Percentiles rank a stretch among this genome's conserved stretches.
phyloP scores from a whole-genome alignment of 2,888 invertebrate genomes.

The Drosophila meridionalis region DNA sequence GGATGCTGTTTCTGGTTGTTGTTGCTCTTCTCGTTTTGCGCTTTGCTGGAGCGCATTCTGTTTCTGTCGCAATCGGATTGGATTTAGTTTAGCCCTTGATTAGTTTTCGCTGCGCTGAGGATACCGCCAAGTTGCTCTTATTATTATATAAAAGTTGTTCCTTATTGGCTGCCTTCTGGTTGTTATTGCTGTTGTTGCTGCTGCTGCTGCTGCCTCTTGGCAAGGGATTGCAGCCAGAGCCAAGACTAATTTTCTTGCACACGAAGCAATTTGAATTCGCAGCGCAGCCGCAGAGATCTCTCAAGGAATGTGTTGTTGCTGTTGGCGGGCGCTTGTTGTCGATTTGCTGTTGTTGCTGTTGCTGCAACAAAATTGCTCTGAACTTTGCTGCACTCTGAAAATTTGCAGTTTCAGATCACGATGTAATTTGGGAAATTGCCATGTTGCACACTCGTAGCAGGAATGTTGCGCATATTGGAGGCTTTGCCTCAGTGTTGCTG shows the following conservation, averaged over 20 bases:
- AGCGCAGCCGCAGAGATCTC: slow-evolving; percentile 70
- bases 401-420: slow-evolving; percentile 83
- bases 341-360: slow-evolving; percentile 58
- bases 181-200: slow-evolving; percentile 41
- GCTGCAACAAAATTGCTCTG: slow-evolving; percentile 81
- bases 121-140: slow-evolving; percentile 75
- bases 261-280: slow-evolving; percentile 83
- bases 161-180: slow-evolving; percentile 45
- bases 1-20: slow-evolving; percentile 26
- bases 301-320: slow-evolving; percentile 68
- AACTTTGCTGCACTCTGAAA: slow-evolving; percentile 82
- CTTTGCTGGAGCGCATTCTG: slow-evolving; percentile 65
- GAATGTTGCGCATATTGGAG: slow-evolving; percentile 46
- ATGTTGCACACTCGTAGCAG: slow-evolving; percentile 64
- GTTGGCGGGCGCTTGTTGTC: slow-evolving; percentile 58
- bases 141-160: slow-evolving; percentile 70
- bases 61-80: slow-evolving; percentile 79
- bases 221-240: slow-evolving; percentile 64
- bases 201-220: slow-evolving; percentile 54
- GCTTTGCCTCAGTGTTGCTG: slow-evolving; percentile 16
- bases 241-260: slow-evolving; percentile 85
- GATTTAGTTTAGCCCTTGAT: slow-evolving; percentile 84
- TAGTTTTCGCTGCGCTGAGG: slow-evolving; percentile 80
- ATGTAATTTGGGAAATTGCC: slow-evolving; percentile 84
- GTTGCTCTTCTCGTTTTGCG: slow-evolving; percentile 4